Base-by-base conservation (phyloP, 2,888 invertebrate genomes). In the Drosophila anceps region DNA sequence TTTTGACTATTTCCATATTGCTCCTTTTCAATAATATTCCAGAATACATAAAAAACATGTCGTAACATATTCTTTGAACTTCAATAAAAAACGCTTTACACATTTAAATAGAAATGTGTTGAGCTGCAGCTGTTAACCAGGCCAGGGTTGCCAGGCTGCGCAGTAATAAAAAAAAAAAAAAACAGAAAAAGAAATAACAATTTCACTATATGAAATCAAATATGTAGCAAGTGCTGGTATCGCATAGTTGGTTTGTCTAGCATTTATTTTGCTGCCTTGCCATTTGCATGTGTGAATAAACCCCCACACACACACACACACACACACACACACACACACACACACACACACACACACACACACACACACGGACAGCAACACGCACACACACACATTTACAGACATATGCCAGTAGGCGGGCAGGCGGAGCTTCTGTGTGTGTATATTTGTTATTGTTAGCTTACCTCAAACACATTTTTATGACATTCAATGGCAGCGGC, bases 361-460 rank as follows among this genome's bases (percentile, higher is more conserved):
- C 15, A 54, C 46, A 60, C 31, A 37, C n/a, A 33, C 46, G 53
- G 20, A 70, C 51, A 50, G 35, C 48, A 20, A 60, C 41, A 51
- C 65, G 41, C 41, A 57, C 24, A 60, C 41, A 51, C 65, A 51
- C 24, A 24, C 24, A 48, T 10, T 43, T 35, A 60, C n/a, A 43
- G 15, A 18, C 37, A 31, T 41, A 39, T 43, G 59, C 37, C 27
- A 20, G 51, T 46, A 2, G 33, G 27, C 39, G 18, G n/a, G 41
- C 18, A 4, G 51, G 51, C 62, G 51, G 12, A 37, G 43, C 43
- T 24, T 24, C n/a, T 24, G 18, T 65, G 87, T 73, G 20, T 68
- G 88, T 75, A 82, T 90, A 90, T 88, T 88, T 86, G 90, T 88
- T 88, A 81, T 86, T 90, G 86, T 88, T 86, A 83, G 76, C 86